Percentiles rank a stretch among this genome's conserved stretches.
Evolutionary conservation across 1,140 invertebrate species (phyloP).

Genomic region (Charaxes varanes): DNA sequence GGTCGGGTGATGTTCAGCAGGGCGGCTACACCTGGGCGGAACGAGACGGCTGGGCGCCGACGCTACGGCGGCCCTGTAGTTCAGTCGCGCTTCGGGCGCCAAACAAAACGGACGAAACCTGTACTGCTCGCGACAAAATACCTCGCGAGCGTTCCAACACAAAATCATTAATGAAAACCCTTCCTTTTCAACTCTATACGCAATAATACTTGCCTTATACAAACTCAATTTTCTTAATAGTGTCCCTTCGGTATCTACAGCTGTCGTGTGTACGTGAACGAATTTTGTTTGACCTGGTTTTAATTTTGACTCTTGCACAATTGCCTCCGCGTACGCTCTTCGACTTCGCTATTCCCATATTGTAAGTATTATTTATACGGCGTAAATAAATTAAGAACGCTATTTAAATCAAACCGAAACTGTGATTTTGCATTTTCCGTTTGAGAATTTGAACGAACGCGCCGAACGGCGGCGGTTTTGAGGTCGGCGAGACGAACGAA

Average conservation of each 20-base stretch:
- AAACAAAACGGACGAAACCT: conserved; percentile 5
- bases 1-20: conserved; percentile 1
- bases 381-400: too few species aligned
- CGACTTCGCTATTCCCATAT: conserved; percentile 18
- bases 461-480: too few species aligned
- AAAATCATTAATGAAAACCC: conserved; percentile 50
- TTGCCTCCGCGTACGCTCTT: conserved; percentile 17
- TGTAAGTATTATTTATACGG: conserved; percentile 28
- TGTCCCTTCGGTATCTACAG: neutral
- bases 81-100: conserved; percentile 13
- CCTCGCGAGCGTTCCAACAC: conserved; percentile 22
- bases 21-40: conserved; percentile 29
- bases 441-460: too few species aligned
- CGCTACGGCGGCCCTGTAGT: conserved; percentile 25
- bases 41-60: conserved; percentile 48
- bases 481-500: too few species aligned
- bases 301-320: conserved; percentile 48
- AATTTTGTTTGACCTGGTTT: conserved; percentile 39
- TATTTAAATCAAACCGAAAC: too few species aligned
- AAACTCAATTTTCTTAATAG: conserved; percentile 3
- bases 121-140: too few species aligned
- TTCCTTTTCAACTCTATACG: conserved; percentile 12
- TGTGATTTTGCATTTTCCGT: too few species aligned
- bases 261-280: conserved; percentile 12
- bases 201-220: conserved; percentile 30